These are phyloP conservation scores for Aspidoscelis tigris DNA, from an alignment of 2,113 vertebrate species.

Conservation along the genomic window DNA sequence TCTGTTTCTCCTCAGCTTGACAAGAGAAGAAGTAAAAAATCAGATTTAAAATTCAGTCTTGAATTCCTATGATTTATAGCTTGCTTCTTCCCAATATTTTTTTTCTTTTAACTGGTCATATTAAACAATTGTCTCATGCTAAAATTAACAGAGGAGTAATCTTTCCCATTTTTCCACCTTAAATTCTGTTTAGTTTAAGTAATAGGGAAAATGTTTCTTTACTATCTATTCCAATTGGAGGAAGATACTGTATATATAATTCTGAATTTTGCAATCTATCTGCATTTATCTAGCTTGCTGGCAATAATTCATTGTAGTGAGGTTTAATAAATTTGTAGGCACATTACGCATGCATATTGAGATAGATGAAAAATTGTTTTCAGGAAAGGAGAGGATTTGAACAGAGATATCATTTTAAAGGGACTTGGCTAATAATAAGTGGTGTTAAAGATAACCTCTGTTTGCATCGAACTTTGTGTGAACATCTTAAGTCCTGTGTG, in stretches of 20 bases:
- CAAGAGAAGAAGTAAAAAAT: slow-evolving; percentile 74
- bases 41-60: slow-evolving; percentile 65
- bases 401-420: background rate
- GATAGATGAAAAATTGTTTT: background rate
- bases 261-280: background rate
- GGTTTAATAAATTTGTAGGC: too few relatives aligned
- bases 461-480: background rate
- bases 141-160: background rate
- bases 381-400: background rate
- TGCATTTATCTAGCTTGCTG: background rate
- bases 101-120: slow-evolving; percentile 5
- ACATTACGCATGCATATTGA: too few relatives aligned
- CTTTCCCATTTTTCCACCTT: background rate
- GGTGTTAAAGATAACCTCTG: background rate
- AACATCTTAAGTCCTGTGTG: background rate
- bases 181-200: background rate
- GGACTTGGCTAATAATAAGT: background rate
- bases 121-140: slow-evolving; percentile 27
- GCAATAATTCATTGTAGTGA: background rate
- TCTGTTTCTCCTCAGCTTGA: slow-evolving; percentile 68
- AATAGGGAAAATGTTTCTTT: background rate
- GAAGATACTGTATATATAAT: background rate
- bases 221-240: background rate
- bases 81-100: slow-evolving; percentile 24
- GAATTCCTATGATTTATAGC: slow-evolving; percentile 12